Base-by-base conservation (phyloP, 2,797 vertebrate species). In the Xerus rutilus region DNA sequence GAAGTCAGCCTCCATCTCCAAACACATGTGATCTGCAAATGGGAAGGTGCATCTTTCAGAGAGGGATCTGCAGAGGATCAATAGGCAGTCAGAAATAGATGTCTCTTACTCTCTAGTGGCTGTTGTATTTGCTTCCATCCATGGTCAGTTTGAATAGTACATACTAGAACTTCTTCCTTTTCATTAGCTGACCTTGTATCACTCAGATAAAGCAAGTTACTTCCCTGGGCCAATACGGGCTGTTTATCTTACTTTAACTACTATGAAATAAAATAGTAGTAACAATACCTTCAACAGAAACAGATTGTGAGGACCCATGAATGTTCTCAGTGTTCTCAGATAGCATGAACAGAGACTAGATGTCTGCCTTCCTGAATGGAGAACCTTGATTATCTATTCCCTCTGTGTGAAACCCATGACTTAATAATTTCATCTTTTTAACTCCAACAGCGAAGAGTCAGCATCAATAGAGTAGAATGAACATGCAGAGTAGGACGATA, bases 351-450 rank as follows among this genome's bases (percentile, higher is more conserved):
- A 81, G 79, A 89, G 28, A 52, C n/a, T 7, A 25, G 45, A 9
- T 9, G 5, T 32, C 76, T 70, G 12, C 20, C 8, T 20, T 87
- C 14, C 2, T 28, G 21, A 84, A 52, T 65, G 28, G 11, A 72
- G 69, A 85, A 12, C n/a, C 47, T 70, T 94, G 4, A 39, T 86
- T 59, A 52, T 35, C 4, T 47, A 30, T 85, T 64, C 5, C 39
- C 78, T 76, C 65, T 45, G 45, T 49, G 28, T 78, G 72, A 96
- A 86, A 78, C 32, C 11, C 65, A 18, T 69, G 47, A 90, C 35
- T 73, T 89, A 79, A 78, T 39, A 79, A 67, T 84, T 89, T 65
- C 9, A 95, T 35, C 39, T 90, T 95, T 5, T 73, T 79, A 78
- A 70, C 21, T 86, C 5, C 25, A 47, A 59, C n/a, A 7, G 39